Conservation (phyloP, 2,888 invertebrate species). For the Phaonia tiefii region DNA sequence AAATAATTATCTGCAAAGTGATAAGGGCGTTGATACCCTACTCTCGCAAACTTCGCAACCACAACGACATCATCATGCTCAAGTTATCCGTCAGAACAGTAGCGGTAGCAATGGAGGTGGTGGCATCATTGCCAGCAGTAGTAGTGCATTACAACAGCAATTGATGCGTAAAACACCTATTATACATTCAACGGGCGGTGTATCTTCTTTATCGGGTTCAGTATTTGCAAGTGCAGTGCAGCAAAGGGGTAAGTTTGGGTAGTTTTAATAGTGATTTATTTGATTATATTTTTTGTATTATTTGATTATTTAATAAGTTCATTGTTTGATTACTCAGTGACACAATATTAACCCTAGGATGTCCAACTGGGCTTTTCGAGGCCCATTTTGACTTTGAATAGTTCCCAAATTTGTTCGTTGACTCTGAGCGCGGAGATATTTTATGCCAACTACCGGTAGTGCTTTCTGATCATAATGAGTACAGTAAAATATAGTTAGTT, state of each 20-base stretch:
- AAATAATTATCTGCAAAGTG: slow-evolving; percentile 78
- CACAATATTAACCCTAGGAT: no score
- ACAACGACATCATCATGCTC: slow-evolving; percentile 68
- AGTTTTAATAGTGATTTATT: no score
- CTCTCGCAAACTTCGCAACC: slow-evolving; percentile 62
- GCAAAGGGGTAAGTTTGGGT: slow-evolving; percentile 74
- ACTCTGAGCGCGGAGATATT: no score
- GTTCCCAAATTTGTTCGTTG: no score
- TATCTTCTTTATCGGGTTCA: slow-evolving; percentile 71
- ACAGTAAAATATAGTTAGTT: no score
- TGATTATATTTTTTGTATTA: no score
- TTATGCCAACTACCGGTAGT: no score
- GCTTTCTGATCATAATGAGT: no score
- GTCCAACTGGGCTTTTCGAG: no score
- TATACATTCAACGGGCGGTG: slow-evolving; percentile 75
- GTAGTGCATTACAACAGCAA: slow-evolving; percentile 73
- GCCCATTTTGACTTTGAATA: no score
- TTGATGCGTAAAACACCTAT: slow-evolving; percentile 77
- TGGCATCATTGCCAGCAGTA: slow-evolving; percentile 59
- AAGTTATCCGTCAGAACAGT: slow-evolving; percentile 70
- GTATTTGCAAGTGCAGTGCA: slow-evolving; percentile 76
- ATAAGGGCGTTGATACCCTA: slow-evolving; percentile 69
- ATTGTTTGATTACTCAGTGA: no score
- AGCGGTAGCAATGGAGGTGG: slow-evolving; percentile 53
- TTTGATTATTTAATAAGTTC: no score